phyloP scores from a whole-genome alignment of 2,888 invertebrate species.

The Eumerus sabulonum region DNA sequence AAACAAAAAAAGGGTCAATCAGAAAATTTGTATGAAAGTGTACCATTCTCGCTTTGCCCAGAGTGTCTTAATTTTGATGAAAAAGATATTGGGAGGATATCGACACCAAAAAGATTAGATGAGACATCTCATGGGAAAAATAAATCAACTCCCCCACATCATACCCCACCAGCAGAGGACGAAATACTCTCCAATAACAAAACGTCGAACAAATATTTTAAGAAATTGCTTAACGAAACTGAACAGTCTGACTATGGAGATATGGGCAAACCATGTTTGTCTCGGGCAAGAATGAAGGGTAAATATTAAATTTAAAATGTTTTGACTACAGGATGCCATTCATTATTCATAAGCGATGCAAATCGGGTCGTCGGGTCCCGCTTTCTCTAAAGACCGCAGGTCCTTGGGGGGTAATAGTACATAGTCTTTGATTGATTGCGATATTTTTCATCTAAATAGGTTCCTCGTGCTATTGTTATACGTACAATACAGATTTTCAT shows the following conservation, averaged over 20 bases:
- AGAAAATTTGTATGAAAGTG: slow-evolving; percentile 36
- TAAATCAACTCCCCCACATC: slow-evolving; percentile 68
- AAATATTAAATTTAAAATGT: slow-evolving; percentile 65
- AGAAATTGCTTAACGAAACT: slow-evolving; percentile 29
- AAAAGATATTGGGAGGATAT: slow-evolving; percentile 70
- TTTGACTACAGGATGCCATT: no score
- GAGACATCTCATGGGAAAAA: slow-evolving; percentile 62
- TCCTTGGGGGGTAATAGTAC: no score
- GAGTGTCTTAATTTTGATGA: slow-evolving; percentile 60
- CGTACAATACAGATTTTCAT: no score
- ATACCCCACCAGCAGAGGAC: slow-evolving; percentile 70
- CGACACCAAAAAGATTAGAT: slow-evolving; percentile 57
- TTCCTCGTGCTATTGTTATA: no score
- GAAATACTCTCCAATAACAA: slow-evolving; percentile 72
- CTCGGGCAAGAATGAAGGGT: slow-evolving; percentile 92
- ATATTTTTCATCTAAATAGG: no score
- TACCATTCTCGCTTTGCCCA: slow-evolving; percentile 55
- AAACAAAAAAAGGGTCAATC: not conserved
- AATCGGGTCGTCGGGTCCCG: no score
- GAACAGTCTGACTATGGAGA: slow-evolving; percentile 44
- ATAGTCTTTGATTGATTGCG: no score
- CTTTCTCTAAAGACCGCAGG: no score
- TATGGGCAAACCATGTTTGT: slow-evolving; percentile 74
- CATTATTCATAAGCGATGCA: no score
- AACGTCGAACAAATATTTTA: slow-evolving; percentile 57